Evolutionary conservation across 2,797 vertebrate species (phyloP), one percentile per base, ranked within the genome.

Genomic region (Hemitrygon akajei): DNA sequence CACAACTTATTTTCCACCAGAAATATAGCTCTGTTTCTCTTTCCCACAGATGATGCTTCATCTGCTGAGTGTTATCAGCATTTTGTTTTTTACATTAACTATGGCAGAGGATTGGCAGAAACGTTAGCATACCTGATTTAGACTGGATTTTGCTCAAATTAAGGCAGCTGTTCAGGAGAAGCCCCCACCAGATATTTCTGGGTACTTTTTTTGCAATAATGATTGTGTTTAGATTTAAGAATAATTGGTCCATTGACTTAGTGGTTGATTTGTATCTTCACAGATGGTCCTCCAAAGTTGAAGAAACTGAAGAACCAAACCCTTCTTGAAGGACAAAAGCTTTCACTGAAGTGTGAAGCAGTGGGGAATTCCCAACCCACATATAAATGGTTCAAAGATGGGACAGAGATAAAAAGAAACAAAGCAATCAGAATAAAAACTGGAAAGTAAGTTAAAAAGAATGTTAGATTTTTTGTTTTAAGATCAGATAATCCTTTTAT

Each of bases 371-470:
- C 98, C 94, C 94, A 95, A 94, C 98, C 97, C 0, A 97, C 96
- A 95, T 99, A 98, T 96, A 98, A 95, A 92, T 99, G 98, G 98
- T 99, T 98, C 97, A 99, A 98, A 97, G 98, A 99, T 10, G 98
- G 98, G 95, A 98, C 96, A 95, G 97, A 98, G 95, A 97, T 99
- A 95, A 98, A 98, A 96, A 98, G 97, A 95, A 98, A 97, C 96
- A 97, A 97, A 94, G 97, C 98, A 95, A 96, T 99, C 95, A 96
- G 96, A 95, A 99, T 99, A 97, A 98, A 95, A 96, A 97, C 95
- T 76, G 94, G 96, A 97, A 93, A 95, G 98, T 98, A 97, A 98
- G 98, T 98, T 95, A 96, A 80, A 6, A 80, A 37, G 76, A 30
- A 92, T 56, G 2, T 14, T 20, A 25, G 22, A n/a, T 71, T 93